Evolutionary conservation across 2,888 invertebrate species (phyloP), one percentile per base, ranked within the genome.

Genomic region (Saturnia japonica): DNA sequence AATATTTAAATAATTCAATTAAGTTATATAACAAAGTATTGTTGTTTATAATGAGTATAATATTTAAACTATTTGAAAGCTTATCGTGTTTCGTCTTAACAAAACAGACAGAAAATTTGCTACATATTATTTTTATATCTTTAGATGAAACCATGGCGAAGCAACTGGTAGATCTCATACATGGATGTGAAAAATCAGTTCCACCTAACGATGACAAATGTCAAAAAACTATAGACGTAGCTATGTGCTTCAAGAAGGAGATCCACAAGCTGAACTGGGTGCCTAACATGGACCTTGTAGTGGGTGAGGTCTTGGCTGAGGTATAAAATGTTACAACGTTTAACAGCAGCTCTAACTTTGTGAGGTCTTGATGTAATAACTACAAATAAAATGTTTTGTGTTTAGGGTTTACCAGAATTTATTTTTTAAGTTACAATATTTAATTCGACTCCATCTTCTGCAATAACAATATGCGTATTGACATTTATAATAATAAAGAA

Each of bases 221-320:
- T 75, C 22, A 79, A 70, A 76, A 75, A 68, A 77, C 83, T 0
- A 75, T 90, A 14, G 77, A 78, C 62, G 74, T 88, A 16, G 82
- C 83, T 69, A 85, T 79, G 68, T 90, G 90, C 77, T 90, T 90
- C 82, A 88, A 88, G 72, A 74, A 71, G 0, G 86, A 85, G 74
- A 84, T 89, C 43, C 88, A 89, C 73, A 85, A 89, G 72, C 80
- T 88, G 12, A 79, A 88, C 73, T 88, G 89, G 88, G 86, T 88
- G 2, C 90, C 90, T 0, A 74, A 74, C 70, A 74, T 85, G 78
- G 88, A 89, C 0, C 72, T 89, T 0, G 70, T 85, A 0, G 68
- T 86, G 0, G 89, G 80, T 12, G 89, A 89, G 47, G 71, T 89
- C 0, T 68, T 89, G 25, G 82, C 88, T 68, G 87, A 88, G 77